These are phyloP conservation scores for Holocentrus rufus DNA, from an alignment of 2,797 vertebrate species.

Conservation along the genomic window DNA sequence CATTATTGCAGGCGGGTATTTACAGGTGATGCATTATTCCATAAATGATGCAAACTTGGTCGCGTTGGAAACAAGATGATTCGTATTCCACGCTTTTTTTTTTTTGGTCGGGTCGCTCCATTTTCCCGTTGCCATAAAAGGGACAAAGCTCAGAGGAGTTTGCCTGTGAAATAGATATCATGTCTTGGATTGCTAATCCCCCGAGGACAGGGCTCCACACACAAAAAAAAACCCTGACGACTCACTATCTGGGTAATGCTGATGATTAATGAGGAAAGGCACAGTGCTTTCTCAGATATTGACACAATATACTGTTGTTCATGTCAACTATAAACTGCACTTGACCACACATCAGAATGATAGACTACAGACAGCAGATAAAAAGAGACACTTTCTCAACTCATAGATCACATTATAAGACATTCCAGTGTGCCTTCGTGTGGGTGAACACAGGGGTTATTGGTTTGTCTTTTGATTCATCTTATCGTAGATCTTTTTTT, in stretches of 20 bases:
- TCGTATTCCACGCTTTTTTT: conserved; percentile 17
- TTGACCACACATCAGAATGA: conserved; percentile 5
- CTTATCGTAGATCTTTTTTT: conserved; percentile 1
- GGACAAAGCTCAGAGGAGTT: conserved; percentile 44
- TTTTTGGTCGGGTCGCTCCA: conserved; percentile 10
- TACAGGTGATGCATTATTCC: conserved; percentile 42
- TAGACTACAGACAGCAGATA: background rate
- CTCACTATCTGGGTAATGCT: conserved; percentile 38
- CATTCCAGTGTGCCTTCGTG: background rate
- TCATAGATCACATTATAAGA: background rate
- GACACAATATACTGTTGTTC: conserved; percentile 5
- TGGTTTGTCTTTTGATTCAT: conserved; percentile 3
- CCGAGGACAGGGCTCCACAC: conserved; percentile 33
- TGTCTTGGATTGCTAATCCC: conserved; percentile 46
- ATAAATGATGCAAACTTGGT: conserved; percentile 32
- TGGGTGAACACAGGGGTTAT: background rate
- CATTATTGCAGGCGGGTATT: conserved; percentile 7
- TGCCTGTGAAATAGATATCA: conserved; percentile 59
- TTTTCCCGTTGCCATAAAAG: conserved; percentile 32
- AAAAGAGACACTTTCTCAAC: background rate
- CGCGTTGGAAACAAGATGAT: conserved; percentile 9
- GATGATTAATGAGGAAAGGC: conserved; percentile 19
- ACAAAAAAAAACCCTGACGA: conserved; percentile 28
- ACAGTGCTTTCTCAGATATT: conserved; percentile 8
- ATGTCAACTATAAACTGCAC: background rate